Conservation (phyloP, 2,113 vertebrate genomes). For the Muscicapa adusta region DNA sequence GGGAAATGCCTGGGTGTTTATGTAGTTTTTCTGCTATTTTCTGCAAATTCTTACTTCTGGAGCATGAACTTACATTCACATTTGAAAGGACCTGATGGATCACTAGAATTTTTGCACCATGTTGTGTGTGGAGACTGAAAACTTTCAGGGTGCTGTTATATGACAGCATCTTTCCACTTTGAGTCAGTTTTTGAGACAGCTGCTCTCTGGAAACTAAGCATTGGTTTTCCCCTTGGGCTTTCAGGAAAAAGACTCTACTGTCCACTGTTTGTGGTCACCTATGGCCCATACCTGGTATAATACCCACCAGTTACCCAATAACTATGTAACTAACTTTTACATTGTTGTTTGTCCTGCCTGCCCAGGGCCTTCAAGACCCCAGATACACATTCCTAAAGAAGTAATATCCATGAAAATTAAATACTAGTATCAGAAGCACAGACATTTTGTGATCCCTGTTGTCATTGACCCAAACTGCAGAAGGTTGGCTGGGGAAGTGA, state of each 20-base stretch:
- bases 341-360: neutral
- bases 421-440: neutral
- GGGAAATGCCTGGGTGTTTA: neutral
- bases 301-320: neutral
- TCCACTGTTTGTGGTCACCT: neutral
- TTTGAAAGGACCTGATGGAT: neutral
- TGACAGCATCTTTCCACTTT: neutral
- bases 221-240: neutral
- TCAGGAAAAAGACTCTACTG: neutral
- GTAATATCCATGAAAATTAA: neutral
- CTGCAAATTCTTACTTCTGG: neutral
- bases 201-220: neutral
- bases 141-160: neutral
- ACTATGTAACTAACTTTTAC: neutral
- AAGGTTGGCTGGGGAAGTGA: neutral
- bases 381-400: neutral
- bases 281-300: neutral
- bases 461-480: neutral
- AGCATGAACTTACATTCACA: rapidly evolving
- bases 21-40: neutral
- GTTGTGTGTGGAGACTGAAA: neutral
- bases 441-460: neutral
- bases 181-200: neutral
- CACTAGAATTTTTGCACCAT: neutral
- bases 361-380: neutral